Percentiles rank a stretch among this genome's conserved stretches.
These are phyloP conservation scores for Ictalurus punctatus DNA, from an alignment of 2,113 vertebrate species.

Conservation along the genomic window DNA sequence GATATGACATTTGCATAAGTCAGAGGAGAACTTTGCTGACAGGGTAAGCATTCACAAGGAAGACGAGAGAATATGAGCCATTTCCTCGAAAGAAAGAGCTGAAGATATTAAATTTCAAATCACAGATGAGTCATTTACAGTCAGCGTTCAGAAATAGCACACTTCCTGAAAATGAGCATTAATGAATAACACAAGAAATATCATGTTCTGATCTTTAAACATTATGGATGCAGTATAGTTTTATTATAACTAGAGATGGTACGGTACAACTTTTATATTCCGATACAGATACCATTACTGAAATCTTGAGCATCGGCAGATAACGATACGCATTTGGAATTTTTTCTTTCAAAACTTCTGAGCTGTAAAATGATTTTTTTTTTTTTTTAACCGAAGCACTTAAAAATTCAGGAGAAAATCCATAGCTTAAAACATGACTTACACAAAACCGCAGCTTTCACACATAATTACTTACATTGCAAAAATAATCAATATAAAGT, in stretches of 20 bases:
- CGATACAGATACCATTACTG: neutral
- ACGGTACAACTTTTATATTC: neutral
- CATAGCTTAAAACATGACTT: neutral
- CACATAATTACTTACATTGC: no score
- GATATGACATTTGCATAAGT: slow-evolving; percentile 53
- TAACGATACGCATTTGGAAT: no score
- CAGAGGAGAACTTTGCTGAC: slow-evolving; percentile 57
- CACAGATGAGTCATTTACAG: neutral
- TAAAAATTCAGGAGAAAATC: no score
- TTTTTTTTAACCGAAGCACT: no score
- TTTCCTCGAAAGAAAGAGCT: neutral
- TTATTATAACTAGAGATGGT: neutral
- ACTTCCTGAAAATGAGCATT: neutral
- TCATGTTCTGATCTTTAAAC: neutral
- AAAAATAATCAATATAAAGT: neutral
- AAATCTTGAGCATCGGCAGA: neutral
- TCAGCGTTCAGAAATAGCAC: neutral
- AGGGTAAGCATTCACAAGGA: slow-evolving; percentile 41
- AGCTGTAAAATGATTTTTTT: no score
- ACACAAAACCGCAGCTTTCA: neutral
- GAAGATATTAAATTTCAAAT: neutral
- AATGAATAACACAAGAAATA: neutral
- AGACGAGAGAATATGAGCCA: neutral
- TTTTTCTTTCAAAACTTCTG: no score
- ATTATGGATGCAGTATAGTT: neutral